Conservation (phyloP, 2,797 vertebrate genomes). For the Myotis vivesi region DNA sequence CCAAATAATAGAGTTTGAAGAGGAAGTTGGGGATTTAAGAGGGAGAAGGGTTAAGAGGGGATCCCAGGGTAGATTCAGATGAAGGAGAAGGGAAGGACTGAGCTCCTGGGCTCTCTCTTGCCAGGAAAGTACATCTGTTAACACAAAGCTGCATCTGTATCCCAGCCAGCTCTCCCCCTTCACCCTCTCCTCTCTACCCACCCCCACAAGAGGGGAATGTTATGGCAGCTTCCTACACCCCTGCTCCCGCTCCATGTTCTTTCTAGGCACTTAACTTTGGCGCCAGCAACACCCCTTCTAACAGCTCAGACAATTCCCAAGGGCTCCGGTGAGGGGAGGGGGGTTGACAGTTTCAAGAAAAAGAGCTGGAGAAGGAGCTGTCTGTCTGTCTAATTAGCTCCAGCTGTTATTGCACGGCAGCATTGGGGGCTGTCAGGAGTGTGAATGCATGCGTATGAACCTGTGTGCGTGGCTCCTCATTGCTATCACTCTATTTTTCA, state of each 20-base stretch:
- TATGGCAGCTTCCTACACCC: slow-evolving; percentile 31
- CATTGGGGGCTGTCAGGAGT: slow-evolving; percentile 42
- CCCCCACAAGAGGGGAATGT: slow-evolving; percentile 4
- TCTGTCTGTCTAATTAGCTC: slow-evolving; percentile 68
- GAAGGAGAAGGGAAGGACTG: slow-evolving; percentile 62
- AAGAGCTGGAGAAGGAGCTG: slow-evolving; percentile 52
- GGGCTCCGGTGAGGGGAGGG: neutral
- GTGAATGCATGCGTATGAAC: slow-evolving; percentile 47
- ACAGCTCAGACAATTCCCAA: slow-evolving; percentile 53
- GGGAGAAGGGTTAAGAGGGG: slow-evolving; percentile 68
- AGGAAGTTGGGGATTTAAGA: slow-evolving; percentile 65
- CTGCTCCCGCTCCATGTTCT: neutral
- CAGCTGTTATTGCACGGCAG: slow-evolving; percentile 57
- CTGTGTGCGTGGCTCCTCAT: slow-evolving; percentile 65
- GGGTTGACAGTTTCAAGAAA: slow-evolving; percentile 35
- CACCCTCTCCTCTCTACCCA: slow-evolving; percentile 10
- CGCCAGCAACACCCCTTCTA: slow-evolving; percentile 38
- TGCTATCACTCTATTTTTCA: slow-evolving; percentile 65
- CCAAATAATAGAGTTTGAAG: slow-evolving; percentile 50
- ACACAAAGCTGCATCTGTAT: slow-evolving; percentile 65
- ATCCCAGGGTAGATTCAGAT: slow-evolving; percentile 64
- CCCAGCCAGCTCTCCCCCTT: slow-evolving; percentile 22
- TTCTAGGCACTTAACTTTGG: slow-evolving; percentile 55
- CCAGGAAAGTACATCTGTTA: slow-evolving; percentile 70
- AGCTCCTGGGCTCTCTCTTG: slow-evolving; percentile 48